Base-by-base conservation (phyloP, 2,888 invertebrate genomes). In the Gymnosoma rotundatum region DNA sequence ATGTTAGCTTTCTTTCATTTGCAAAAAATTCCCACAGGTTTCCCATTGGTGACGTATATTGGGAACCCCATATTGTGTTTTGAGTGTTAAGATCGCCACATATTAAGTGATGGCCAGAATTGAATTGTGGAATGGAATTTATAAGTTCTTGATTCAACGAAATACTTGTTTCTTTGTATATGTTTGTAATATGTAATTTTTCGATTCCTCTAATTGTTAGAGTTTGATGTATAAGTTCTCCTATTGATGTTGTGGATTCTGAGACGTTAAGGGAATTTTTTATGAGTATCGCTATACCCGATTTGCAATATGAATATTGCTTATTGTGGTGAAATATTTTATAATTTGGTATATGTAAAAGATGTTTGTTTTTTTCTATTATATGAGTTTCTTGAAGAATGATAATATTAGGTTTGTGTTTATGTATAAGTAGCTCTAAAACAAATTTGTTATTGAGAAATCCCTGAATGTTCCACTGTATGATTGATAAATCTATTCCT, bases 21-120 rank as follows among this genome's bases (percentile, higher is more conserved):
- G 64, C 54, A 42, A 70, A 75, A 1, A 20, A 16, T 10, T 70
- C 63, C 75, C 79, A 80, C 2, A 73, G 38, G n/a, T 58, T 42
- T 12, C 67, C 67, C 0, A 14, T 14, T 16, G 14, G 32, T 18
- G 67, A 45, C 8, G 58, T 73, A 12, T 42, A 25, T 18, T 58
- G 52, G 1, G 67, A 81, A 18, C 74, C 64, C 81, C 75, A 69
- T 18, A 75, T 18, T 12, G 70, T 70, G 16, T 66, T 81, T 45
- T 81, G 75, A 18, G 81, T 45, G 8, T 81, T 81, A 8, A 81
- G 25, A 12, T 76, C 82, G 0, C 75, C 75, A 63, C 56, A 56
- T 69, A 69, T 56, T 12, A 69, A 25, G 10, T 69, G 69, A 54
- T 69, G 42, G 9, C 42, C 56, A 16, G 54, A 56, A 42, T 45